Evolutionary conservation across 2,113 vertebrate genomes (phyloP).

Genomic region (Meles meles): DNA sequence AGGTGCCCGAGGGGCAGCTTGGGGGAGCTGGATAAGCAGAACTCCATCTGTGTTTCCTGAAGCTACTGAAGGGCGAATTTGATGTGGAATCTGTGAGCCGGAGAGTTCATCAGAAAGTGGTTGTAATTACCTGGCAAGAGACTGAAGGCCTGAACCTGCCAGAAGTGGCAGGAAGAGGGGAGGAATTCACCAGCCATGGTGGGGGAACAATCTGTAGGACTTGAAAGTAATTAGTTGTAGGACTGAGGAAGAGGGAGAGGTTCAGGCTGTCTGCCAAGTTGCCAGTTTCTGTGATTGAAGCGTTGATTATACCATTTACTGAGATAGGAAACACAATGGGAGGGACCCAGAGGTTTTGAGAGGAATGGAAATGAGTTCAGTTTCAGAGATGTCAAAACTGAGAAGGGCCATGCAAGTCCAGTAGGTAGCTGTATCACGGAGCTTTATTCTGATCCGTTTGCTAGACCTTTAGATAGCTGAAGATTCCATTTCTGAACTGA

Average conservation of each 20-base stretch:
- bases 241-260: conserved; percentile 49
- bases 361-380: neutral
- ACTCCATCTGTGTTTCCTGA: neutral
- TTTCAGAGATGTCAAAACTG: neutral
- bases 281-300: conserved; percentile 14
- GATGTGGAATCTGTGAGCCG: neutral
- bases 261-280: conserved; percentile 37
- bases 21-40: neutral
- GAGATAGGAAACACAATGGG: neutral
- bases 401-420: neutral
- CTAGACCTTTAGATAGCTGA: neutral
- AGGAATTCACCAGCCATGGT: neutral
- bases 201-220: neutral
- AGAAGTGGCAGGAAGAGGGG: neutral
- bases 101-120: neutral
- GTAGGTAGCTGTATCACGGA: neutral
- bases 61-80: neutral
- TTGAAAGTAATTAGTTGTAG: conserved; percentile 18
- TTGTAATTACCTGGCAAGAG: conserved; percentile 1
- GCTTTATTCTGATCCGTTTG: too few species aligned
- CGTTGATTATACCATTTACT: neutral
- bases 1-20: neutral
- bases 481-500: neutral
- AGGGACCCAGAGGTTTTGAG: neutral
- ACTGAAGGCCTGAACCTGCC: neutral